Evolutionary conservation across 1,140 invertebrate genomes (phyloP), one percentile per base, ranked within the genome.

Genomic region (Vollenhovia emeryi): DNA sequence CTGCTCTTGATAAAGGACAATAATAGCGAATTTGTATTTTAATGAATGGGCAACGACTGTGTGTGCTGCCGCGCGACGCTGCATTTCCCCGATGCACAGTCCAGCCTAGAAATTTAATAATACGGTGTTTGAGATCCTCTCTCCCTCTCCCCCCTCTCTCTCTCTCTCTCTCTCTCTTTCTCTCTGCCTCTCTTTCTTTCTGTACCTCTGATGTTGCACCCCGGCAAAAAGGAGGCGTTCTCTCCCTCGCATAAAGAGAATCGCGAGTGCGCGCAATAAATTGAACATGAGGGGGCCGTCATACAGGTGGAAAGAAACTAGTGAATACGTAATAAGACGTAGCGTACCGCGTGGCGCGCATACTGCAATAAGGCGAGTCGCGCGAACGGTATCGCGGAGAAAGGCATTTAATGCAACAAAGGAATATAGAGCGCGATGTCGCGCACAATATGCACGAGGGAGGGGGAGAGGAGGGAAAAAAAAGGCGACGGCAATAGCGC

Each of bases 41-140:
- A 87, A 87, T 87, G 84, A 87, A 85, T 62, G 57, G 27, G n/a
- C 83, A 45, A 87, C 71, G 48, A 55, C 86, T 69, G 2, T 18
- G 55, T 6, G 24, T n/a, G 45, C 24, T 6, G 33, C n/a, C 55
- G 40, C n/a, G 45, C 36, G 55, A 76, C 13, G 24, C 18, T 73
- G 40, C 66, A 40, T 57, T 66, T 80, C 30, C 24, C 1, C 36
- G 36, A 24, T n/a, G n/a, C n/a, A 36, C 30, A 43, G 45, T 68
- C 69, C 6, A 55, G 9, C 33, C 30, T 27, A 79, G 83, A 87
- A 87, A 87, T 87, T 87, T 79, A 85, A 87, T 87, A 87, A 87
- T 48, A 64, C 45, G 69, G 71, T n/a, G n/a, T 62, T 62, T 52
- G 21, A 40, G 52, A 45, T 45, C 13, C 27, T 36, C 60, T 33